phyloP scores from a whole-genome alignment of 2,888 invertebrate genomes.

The Epinotia nisella region DNA sequence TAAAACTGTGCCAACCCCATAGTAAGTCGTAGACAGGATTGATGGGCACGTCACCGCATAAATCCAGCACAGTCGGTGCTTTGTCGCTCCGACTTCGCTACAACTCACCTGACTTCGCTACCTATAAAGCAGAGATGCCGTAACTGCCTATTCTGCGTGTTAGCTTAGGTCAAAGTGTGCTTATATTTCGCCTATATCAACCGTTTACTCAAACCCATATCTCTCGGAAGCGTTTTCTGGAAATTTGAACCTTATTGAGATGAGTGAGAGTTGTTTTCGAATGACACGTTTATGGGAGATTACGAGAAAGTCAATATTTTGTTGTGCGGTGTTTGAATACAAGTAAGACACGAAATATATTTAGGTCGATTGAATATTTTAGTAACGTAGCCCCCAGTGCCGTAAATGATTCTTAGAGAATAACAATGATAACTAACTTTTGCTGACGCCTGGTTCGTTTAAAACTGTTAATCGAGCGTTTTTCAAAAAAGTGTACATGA shows the following conservation, averaged over 20 bases:
- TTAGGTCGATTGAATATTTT: background rate
- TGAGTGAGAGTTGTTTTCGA: background rate
- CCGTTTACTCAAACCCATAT: conserved; percentile 5
- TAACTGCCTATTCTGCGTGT: conserved; percentile 29
- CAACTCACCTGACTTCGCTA: conserved; percentile 44
- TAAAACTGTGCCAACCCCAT: background rate
- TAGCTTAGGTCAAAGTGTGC: conserved; percentile 36
- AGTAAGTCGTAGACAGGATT: conserved; percentile 18
- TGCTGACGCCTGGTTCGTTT: background rate
- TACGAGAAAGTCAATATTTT: conserved; percentile 12
- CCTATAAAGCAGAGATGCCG: conserved; percentile 26
- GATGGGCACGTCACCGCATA: conserved; percentile 42
- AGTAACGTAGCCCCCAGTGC: background rate
- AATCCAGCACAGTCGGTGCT: conserved; percentile 45
- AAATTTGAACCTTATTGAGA: background rate
- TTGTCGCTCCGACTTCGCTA: conserved; percentile 44
- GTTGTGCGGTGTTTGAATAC: conserved; percentile 16
- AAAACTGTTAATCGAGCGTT: too few relatives aligned
- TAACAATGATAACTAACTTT: background rate
- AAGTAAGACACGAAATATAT: conserved; percentile 24
- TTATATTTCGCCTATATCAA: conserved; percentile 25
- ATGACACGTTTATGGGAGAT: background rate
- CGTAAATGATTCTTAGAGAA: background rate
- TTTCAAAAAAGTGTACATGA: too few relatives aligned
- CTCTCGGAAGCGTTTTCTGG: background rate